phyloP scores from a whole-genome alignment of 2,113 vertebrate genomes.

The Lethenteron camtschaticum region DNA sequence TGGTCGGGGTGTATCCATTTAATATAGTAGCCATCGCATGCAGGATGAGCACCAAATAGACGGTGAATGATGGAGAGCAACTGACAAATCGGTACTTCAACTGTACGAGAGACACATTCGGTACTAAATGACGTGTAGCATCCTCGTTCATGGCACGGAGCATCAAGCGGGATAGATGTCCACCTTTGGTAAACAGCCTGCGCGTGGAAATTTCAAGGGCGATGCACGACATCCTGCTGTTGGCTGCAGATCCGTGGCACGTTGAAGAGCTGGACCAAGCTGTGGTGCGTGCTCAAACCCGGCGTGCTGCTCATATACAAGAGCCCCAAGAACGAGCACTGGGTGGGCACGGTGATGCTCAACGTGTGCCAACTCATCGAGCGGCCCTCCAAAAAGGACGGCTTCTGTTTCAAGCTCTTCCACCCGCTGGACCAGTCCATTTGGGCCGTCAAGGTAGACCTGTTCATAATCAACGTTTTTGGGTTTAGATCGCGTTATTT shows the following conservation, averaged over 20 bases:
- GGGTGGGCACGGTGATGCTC: constrained; percentile 95
- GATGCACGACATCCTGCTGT: neutral
- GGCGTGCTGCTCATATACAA: constrained; percentile 92
- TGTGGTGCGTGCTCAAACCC: constrained; percentile 96
- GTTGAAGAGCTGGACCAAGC: constrained; percentile 92
- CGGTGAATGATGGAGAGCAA: too few relatives aligned
- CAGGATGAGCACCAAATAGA: too few relatives aligned
- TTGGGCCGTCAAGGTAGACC: constrained; percentile 89
- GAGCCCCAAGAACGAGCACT: constrained; percentile 83
- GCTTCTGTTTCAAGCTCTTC: constrained; percentile 98
- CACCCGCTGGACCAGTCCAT: constrained; percentile 95
- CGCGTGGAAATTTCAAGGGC: neutral
- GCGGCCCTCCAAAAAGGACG: constrained; percentile 89
- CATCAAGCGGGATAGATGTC: neutral
- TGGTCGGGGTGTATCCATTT: too few relatives aligned
- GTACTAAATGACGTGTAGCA: too few relatives aligned
- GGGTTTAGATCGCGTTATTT: too few relatives aligned
- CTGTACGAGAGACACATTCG: too few relatives aligned
- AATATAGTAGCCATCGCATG: too few relatives aligned
- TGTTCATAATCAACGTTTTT: neutral
- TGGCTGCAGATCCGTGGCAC: constrained; percentile 67
- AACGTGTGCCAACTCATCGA: constrained; percentile 96
- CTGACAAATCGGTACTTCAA: too few relatives aligned
- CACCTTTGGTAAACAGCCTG: neutral
- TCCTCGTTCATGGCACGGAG: too few relatives aligned